Percentiles rank a stretch among this genome's conserved stretches.
These are phyloP conservation scores for Electrophaes corylata DNA, from an alignment of 2,888 invertebrate species.

Conservation along the genomic window DNA sequence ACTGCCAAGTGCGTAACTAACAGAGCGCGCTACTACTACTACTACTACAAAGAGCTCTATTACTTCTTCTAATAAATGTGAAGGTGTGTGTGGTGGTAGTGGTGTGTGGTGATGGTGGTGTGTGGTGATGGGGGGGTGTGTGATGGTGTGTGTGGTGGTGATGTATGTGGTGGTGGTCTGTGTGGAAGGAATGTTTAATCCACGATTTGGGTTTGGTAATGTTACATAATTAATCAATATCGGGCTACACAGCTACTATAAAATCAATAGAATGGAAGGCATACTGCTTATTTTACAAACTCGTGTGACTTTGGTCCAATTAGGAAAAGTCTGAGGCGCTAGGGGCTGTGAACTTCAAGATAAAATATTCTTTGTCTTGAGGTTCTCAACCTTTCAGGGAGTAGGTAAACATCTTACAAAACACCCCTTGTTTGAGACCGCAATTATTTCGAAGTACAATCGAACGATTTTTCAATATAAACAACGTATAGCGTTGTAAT, in stretches of 20 bases:
- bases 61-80: too few relatives aligned
- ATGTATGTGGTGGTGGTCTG: too few relatives aligned
- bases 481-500: not conserved
- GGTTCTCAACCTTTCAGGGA: constrained; percentile 6
- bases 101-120: too few relatives aligned
- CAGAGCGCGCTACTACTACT: too few relatives aligned
- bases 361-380: constrained; percentile 12
- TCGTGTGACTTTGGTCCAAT: constrained; percentile 4
- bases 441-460: constrained; percentile 15
- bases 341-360: constrained; percentile 4
- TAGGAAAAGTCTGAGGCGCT: constrained; percentile 6
- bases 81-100: too few relatives aligned
- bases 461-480: not conserved
- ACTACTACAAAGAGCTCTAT: too few relatives aligned
- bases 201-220: too few relatives aligned
- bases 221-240: too few relatives aligned
- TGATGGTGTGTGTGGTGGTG: too few relatives aligned
- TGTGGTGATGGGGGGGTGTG: too few relatives aligned
- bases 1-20: too few relatives aligned
- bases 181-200: too few relatives aligned
- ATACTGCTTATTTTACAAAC: not conserved
- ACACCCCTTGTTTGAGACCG: constrained; percentile 9
- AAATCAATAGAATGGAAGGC: not conserved
- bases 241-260: not conserved
- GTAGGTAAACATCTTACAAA: constrained; percentile 3